These are phyloP conservation scores for Melanotaenia duboulayi DNA, from an alignment of 2,113 vertebrate species.

Conservation along the genomic window DNA sequence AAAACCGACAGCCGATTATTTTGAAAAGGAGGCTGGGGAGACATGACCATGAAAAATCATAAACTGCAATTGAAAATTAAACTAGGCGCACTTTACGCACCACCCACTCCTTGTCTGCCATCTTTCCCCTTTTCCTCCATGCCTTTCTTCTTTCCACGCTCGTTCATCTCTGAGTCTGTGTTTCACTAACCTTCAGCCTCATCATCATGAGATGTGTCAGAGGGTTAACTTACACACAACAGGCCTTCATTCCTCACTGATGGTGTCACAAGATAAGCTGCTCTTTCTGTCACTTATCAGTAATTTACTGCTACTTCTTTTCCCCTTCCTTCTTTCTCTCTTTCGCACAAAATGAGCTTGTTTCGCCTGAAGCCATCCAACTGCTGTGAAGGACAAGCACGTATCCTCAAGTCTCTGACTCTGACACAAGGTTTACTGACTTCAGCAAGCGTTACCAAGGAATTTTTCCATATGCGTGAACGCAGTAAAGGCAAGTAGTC, in stretches of 20 bases:
- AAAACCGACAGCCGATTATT: constrained; percentile 76
- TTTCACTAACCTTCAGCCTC: constrained; percentile 80
- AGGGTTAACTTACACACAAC: constrained; percentile 76
- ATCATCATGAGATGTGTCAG: constrained; percentile 81
- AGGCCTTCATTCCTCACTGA: constrained; percentile 84
- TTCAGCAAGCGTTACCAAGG: constrained; percentile 54
- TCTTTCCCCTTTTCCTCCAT: constrained; percentile 35
- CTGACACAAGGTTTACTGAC: constrained; percentile 58
- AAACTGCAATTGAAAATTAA: constrained; percentile 81
- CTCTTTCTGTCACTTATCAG: constrained; percentile 77
- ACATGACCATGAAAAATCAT: constrained; percentile 80
- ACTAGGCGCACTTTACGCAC: constrained; percentile 46
- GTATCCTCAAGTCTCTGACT: constrained; percentile 39
- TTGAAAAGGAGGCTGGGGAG: constrained; percentile 69
- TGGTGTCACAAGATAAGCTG: constrained; percentile 79
- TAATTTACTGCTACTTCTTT: constrained; percentile 78
- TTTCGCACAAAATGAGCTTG: constrained; percentile 69
- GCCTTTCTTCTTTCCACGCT: constrained; percentile 26
- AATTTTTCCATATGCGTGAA: constrained; percentile 58
- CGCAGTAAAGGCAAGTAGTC: constrained; percentile 22
- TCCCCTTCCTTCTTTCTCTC: constrained; percentile 42
- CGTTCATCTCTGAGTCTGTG: constrained; percentile 36
- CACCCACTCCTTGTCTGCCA: constrained; percentile 48
- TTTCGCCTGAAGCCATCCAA: constrained; percentile 63
- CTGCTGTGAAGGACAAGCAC: constrained; percentile 55